Base-by-base conservation (phyloP, 2,113 vertebrate species). In the Verasper variegatus region DNA sequence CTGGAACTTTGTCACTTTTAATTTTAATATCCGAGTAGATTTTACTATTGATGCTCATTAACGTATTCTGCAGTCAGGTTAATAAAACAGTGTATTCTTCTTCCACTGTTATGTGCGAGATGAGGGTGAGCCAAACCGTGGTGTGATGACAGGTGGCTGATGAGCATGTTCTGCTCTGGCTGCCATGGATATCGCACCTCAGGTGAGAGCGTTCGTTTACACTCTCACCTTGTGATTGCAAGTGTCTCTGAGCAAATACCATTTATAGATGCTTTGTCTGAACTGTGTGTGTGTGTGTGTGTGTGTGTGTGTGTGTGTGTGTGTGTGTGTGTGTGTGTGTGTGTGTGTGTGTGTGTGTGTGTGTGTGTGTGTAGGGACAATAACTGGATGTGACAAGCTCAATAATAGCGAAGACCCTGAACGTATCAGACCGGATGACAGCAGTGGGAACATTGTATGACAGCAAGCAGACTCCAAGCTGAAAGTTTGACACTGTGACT, bases 101-200 rank as follows among this genome's bases (percentile, higher is more conserved):
- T 31, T 42, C 40, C 12, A 15, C 23, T 52, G 18, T 5, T 35
- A 23, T 26, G 26, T 61, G 35, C 54, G 68, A 77, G 61, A 59
- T 15, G 21, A 52, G 21, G 23, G 2, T n/a, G 60, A 66, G 60
- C 27, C 15, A 78, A 45, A 61, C 65, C 23, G 26, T 23, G 73
- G 54, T 54, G 82, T 56, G 80, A 82, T 67, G 83, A 68, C 84
- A 88, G 81, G 81, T 80, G 82, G 81, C 62, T 57, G 69, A 56
- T 65, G 56, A 72, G 31, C 13, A 35, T 66, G 63, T 63, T 73
- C 27, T 62, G 78, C 26, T 65, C 74, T 35, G 31, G 31, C 5
- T 27, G 27, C 27, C 65, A 47, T 40, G 58, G 54, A 74, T 73
- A 85, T 86, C 84, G 64, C 91, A 87, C 91, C 76, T 75, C 68